Percentiles rank a stretch among this genome's conserved stretches.
phyloP scores from a whole-genome alignment of 2,113 vertebrate genomes.

The Helogale parvula region DNA sequence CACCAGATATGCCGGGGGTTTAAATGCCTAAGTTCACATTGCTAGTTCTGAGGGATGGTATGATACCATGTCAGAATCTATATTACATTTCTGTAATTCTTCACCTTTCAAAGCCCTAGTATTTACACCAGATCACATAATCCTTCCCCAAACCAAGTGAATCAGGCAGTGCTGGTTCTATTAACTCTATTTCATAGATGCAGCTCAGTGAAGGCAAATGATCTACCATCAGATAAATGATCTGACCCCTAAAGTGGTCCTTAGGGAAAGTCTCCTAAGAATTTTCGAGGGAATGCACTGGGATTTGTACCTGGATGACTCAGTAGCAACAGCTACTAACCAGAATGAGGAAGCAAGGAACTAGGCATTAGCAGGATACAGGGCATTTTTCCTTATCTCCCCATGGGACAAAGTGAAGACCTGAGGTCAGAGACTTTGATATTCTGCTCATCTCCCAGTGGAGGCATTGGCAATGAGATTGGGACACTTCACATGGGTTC shows the following conservation, averaged over 20 bases:
- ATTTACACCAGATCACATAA: background rate
- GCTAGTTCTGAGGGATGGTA: background rate
- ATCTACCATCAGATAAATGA: background rate
- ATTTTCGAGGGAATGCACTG: background rate
- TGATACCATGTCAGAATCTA: background rate
- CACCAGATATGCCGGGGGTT: background rate
- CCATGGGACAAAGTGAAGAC: background rate
- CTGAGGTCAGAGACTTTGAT: background rate
- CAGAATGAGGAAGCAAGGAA: background rate
- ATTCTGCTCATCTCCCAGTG: background rate
- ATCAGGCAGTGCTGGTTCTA: background rate
- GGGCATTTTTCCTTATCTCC: background rate
- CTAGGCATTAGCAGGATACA: background rate
- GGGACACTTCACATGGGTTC: background rate
- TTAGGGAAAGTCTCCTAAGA: background rate
- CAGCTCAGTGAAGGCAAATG: background rate
- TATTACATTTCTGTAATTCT: background rate
- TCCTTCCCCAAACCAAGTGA: background rate
- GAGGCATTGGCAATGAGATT: background rate
- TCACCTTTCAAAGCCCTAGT: background rate
- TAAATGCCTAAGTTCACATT: background rate
- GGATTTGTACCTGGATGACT: background rate
- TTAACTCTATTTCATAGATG: background rate
- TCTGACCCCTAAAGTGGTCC: background rate
- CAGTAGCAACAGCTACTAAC: constrained; percentile 6